Percentiles rank a stretch among this genome's conserved stretches.
phyloP scores from a whole-genome alignment of 1,140 invertebrate genomes.

The Thaumetopoea pityocampa region DNA sequence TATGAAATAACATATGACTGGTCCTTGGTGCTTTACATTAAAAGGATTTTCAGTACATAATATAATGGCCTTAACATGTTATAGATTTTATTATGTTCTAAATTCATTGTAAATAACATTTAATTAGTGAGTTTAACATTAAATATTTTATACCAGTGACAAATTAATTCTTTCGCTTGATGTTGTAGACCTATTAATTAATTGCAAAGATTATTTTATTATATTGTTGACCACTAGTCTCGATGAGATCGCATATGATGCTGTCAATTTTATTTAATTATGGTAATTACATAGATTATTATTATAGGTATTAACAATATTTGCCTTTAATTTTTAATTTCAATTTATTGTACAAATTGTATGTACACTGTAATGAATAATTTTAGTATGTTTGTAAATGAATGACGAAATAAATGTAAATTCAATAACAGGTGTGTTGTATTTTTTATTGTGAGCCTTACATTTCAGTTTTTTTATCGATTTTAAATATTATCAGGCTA shows the following conservation, averaged over 20 bases:
- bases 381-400: conserved; percentile 63
- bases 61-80: conserved; percentile 41
- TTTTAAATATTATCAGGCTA: too few relatives aligned
- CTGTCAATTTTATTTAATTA: conserved; percentile 40
- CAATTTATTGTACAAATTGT: conserved; percentile 63
- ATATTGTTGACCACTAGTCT: conserved; percentile 57
- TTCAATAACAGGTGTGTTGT: conserved; percentile 45
- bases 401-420: conserved; percentile 68
- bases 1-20: conserved; percentile 16
- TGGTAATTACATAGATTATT: conserved; percentile 29
- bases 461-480: too few relatives aligned
- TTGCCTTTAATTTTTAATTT: conserved; percentile 44
- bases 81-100: conserved; percentile 12
- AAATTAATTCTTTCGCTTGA: conserved; percentile 26
- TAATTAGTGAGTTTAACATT: conserved; percentile 12
- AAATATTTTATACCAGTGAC: conserved; percentile 30
- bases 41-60: conserved; percentile 27
- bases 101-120: conserved; percentile 56
- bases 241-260: conserved; percentile 62
- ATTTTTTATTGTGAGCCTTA: conserved; percentile 15
- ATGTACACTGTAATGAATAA: conserved; percentile 53
- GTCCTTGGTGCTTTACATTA: conserved; percentile 46
- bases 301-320: conserved; percentile 53
- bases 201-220: conserved; percentile 44
- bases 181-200: conserved; percentile 34